Base-by-base conservation (phyloP, 2,888 invertebrate genomes). In the Pachycephus smyrnensis region DNA sequence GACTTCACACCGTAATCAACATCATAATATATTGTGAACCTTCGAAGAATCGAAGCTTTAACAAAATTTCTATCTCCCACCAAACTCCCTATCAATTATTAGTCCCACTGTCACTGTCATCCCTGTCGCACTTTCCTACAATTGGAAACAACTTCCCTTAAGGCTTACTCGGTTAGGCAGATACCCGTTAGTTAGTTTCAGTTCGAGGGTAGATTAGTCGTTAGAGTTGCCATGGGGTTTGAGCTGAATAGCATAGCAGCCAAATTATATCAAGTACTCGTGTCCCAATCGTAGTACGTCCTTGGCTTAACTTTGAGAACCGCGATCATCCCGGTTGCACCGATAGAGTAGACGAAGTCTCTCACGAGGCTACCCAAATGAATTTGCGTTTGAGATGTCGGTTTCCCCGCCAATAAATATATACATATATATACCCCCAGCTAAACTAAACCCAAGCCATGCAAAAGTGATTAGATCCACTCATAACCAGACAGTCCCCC, bases 331-430 rank as follows among this genome's bases (percentile, higher is more conserved):
- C 84, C 77, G 78, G 74, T 23, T 55, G 40, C 40, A 55, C 23
- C 40, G 23, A 23, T 55, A 23, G 23, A 2, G 1, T 23, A 55
- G 40, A 55, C 0, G 23, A 55, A 55, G 40, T 55, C 40, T 23
- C 40, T 55, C 40, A 1, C 40, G 40, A 23, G 6, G 23, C 40
- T 23, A 15, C 40, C 40, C 40, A 55, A 55, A 55, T 81, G 80
- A 90, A 90, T 90, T 90, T 89, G 88, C 89, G 88, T 89, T 89
- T 88, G 85, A 89, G 89, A 86, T 87, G 86, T 55, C 40, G 80
- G 81, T 78, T 71, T 75, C 76, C 37, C n/a, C 23, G 30, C 35
- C 37, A 74, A 31, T 68, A 75, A 68, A 75, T 69, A 75, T 75
- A 68, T 31, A 68, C 11, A 77, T 77, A 77, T 77, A 32, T 68